Percentiles rank a stretch among this genome's conserved stretches.
Conservation (phyloP, 2,797 vertebrate genomes). For the Danionella dracula region DNA sequence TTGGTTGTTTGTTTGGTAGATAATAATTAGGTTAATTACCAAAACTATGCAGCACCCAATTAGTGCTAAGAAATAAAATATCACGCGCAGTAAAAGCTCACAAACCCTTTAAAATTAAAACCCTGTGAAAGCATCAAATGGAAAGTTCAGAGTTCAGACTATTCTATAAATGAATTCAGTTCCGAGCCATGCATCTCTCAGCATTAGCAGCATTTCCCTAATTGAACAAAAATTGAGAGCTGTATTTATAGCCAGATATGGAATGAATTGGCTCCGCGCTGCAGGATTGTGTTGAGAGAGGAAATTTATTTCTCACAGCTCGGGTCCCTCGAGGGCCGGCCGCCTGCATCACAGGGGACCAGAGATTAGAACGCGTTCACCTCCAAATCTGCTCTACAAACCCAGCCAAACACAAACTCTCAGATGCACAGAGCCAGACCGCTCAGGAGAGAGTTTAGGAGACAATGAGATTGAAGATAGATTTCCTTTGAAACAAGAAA, state of each 20-base stretch:
- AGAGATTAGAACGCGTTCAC: background rate
- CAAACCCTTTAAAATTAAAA: background rate
- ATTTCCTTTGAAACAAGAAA: too few relatives aligned
- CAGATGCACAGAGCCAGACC: background rate
- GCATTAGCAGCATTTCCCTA: background rate
- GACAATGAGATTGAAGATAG: too few relatives aligned
- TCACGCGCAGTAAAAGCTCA: background rate
- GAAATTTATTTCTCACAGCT: slow-evolving; percentile 21
- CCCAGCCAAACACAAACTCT: background rate
- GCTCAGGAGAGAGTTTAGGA: background rate
- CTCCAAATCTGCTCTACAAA: background rate
- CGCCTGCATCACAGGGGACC: background rate
- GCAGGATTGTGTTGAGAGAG: slow-evolving; percentile 13
- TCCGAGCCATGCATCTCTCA: background rate
- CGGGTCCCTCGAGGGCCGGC: background rate
- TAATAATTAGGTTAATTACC: too few relatives aligned
- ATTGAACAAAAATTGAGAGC: background rate
- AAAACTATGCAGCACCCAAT: too few relatives aligned
- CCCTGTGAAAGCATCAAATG: too few relatives aligned
- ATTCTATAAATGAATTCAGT: background rate
- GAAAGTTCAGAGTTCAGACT: background rate
- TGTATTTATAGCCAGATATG: background rate
- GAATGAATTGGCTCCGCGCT: background rate
- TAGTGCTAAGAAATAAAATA: too few relatives aligned
- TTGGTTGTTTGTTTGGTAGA: too few relatives aligned